These are phyloP conservation scores for Clarias gariepinus DNA, from an alignment of 2,113 vertebrate genomes.

Conservation along the genomic window DNA sequence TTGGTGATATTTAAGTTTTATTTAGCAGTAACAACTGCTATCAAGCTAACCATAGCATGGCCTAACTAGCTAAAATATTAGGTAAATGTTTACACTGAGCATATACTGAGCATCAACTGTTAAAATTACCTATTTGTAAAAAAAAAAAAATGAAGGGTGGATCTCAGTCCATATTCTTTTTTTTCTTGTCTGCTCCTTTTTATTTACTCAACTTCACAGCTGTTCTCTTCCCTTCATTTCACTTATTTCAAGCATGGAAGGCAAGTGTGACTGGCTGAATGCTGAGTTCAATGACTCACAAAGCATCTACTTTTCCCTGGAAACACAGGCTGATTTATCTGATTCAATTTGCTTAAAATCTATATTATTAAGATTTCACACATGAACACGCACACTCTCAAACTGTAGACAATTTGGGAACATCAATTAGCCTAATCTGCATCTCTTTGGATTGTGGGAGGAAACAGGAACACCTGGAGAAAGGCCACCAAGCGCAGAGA, in stretches of 20 bases:
- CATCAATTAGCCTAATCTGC: too few species aligned
- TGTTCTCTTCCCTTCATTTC: background rate
- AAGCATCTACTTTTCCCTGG: background rate
- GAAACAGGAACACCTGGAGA: too few species aligned
- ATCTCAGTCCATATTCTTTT: background rate
- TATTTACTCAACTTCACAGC: background rate
- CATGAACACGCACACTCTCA: too few species aligned
- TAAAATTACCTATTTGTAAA: background rate
- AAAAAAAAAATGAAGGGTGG: too few species aligned
- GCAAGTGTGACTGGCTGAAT: background rate
- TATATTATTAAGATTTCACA: background rate
- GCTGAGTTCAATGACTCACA: background rate
- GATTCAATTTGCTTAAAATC: background rate
- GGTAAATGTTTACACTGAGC: background rate
- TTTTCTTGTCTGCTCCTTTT: background rate
- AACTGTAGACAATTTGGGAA: too few species aligned
- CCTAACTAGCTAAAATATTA: background rate
- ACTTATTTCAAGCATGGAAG: background rate
- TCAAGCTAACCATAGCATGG: background rate
- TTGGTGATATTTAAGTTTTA: background rate
- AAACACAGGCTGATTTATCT: background rate
- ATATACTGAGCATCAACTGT: background rate
- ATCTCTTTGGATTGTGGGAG: too few species aligned
- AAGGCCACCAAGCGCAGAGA: too few species aligned
- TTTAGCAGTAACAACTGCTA: background rate